Conservation (phyloP, 2,888 invertebrate species). For the Drosophila emarginata region DNA sequence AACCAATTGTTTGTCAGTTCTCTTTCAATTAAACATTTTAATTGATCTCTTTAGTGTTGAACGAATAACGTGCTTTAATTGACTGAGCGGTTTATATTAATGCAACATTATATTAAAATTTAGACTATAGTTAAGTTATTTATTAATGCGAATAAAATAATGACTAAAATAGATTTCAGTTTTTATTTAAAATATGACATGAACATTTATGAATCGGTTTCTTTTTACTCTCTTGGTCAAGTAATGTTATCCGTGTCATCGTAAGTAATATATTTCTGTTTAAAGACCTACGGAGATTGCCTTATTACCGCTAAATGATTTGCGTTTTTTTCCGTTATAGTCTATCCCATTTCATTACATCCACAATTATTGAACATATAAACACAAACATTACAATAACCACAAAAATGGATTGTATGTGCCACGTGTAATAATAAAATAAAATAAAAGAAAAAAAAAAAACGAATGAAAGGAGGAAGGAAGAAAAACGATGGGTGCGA, state of each 20-base stretch:
- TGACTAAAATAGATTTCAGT: too few relatives aligned
- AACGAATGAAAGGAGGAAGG: background rate
- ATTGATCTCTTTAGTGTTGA: background rate
- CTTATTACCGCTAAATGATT: background rate
- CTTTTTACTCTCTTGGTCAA: too few relatives aligned
- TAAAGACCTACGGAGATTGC: background rate
- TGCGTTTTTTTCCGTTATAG: background rate
- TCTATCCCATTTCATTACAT: background rate
- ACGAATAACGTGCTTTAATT: background rate
- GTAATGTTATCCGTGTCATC: too few relatives aligned
- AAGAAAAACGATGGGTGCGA: background rate
- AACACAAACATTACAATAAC: background rate
- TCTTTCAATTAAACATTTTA: background rate
- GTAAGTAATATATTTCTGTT: too few relatives aligned
- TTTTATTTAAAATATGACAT: too few relatives aligned
- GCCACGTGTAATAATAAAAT: background rate
- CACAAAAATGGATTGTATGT: conserved; percentile 1
- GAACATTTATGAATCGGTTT: too few relatives aligned
- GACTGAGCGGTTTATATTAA: background rate
- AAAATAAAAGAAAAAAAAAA: background rate
- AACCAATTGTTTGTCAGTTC: background rate
- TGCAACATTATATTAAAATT: too few relatives aligned
- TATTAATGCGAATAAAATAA: too few relatives aligned
- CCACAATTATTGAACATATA: conserved; percentile 1
- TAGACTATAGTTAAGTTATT: too few relatives aligned